Base-by-base conservation (phyloP, 2,888 invertebrate genomes). In the Synergus laeviventris region DNA sequence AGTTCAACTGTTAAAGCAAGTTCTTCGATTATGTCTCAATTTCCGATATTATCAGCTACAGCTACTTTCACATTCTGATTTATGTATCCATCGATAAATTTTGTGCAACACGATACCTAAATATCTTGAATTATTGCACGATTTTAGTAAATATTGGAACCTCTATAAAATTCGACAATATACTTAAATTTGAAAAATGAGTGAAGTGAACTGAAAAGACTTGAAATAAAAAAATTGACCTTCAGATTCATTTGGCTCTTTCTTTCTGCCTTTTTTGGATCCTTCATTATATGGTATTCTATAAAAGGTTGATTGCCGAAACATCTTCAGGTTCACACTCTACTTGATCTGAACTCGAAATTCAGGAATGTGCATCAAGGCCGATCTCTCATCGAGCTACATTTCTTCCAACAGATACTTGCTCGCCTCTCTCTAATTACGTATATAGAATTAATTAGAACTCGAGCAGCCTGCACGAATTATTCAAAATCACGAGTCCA, bases 291-390 rank as follows among this genome's bases (percentile, higher is more conserved):
- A 14, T 39, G 18, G 49, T 24, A 31, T 31, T 31, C 31, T 31
- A 5, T 31, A 70, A 70, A 49, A 31, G 12, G 36, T n/a, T 31
- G 49, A 70, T 70, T 70, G 45, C 45, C 70, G 24, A 70, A 70
- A 36, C 31, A n/a, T 70, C 70, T 70, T 45, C 31, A 49, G 31
- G 81, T 88, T 90, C 88, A 89, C 88, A 90, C 85, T 89, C 89
- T 90, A 90, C 86, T 90, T 89, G 86, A 86, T 84, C 84, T 89
- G 87, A 87, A 87, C 88, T 89, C 85, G 83, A 88, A 89, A 88
- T 87, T 82, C 84, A 86, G 84, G 83, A 86, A 88, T 85, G 85
- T 88, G 89, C 88, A 86, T 89, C 89, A 89, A 89, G 89, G 89
- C 79, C 88, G 86, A 87, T 88, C 86, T 89, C 85, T 84, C 84